Evolutionary conservation across 2,888 invertebrate genomes (phyloP), one percentile per base, ranked within the genome.

Genomic region (Anagyrus pseudococci): DNA sequence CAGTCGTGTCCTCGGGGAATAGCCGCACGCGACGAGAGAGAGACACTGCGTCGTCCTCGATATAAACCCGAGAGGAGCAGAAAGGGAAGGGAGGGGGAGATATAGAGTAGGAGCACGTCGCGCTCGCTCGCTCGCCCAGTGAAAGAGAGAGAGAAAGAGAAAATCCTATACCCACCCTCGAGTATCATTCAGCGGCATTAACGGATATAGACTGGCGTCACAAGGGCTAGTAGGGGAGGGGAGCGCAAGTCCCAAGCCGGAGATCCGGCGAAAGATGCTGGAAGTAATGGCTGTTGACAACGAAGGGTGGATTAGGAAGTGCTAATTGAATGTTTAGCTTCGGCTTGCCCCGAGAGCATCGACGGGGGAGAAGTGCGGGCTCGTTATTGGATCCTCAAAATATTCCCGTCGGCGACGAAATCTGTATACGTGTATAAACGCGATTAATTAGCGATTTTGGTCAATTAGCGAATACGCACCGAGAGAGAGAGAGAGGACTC

Each of bases 241-340:
- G 62, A 69, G 57, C 47, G 54, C 64, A 53, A 55, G 60, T 54
- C 52, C 48, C 64, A 57, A 58, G 61, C 52, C 55, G 57, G 65
- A 69, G 68, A 67, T 64, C 66, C 61, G 58, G 67, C 69, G 22
- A 47, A 79, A 79, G 77, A 79, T 79, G 80, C 79, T 79, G 79
- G 79, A 80, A 80, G 77, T 80, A 80, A 80, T 79, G 76, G 77
- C 72, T 79, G 78, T 79, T 79, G 79, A 79, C 78, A 77, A 76
- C 75, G 69, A 72, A 75, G 72, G 56, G 56, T 71, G 73, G 73
- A 79, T 78, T 79, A 78, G 79, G 76, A 79, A 77, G 77, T 77
- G 78, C 79, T 80, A 80, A 80, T 80, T 80, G 79, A 80, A 79
- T 79, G 77, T 79, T 80, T 80, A 77, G 78, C 72, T 70, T 55